Base-by-base conservation (phyloP, 2,888 invertebrate species). In the Clusia tigrina region DNA sequence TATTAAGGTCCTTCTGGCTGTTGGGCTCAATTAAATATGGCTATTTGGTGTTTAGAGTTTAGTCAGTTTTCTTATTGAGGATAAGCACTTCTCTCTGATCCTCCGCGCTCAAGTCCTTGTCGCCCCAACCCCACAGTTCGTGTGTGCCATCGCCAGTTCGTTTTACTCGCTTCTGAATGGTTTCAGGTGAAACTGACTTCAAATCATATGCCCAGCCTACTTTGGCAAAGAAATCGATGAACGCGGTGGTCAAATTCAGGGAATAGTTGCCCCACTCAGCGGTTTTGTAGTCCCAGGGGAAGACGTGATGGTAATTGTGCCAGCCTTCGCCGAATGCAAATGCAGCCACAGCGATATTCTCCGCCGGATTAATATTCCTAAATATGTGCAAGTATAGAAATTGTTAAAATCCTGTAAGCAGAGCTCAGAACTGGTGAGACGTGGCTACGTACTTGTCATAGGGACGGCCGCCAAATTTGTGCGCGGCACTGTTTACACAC, bases 401-500 rank as follows among this genome's bases (percentile, higher is more conserved):
- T 48, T 42, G 60, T 60, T 3, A 37, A 2, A 25, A 24, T 48
- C 32, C 17, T 17, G 15, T 3, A 42, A 12, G 22, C 2, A 38
- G 2, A 51, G 17, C 5, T 24, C 17, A 38, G 20, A 32, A 53
- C 46, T n/a, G 10, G 2, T 17, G 10, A 1, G 0, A 15, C 3
- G 0, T 52, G 1, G 20, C 1, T 2, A 79, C 84, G 85, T 79
- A 88, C 86, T 86, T 89, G 82, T 95, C 91, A 78, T 91, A 92
- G 17, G 92, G 91, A 72, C 89, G 90, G 74, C 87, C 86, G 58
- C 92, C 92, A 86, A 89, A 91, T 75, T 91, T 88, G 85, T 95
- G 95, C 1, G 95, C 95, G 1, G 92, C 92, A 67, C 93, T 93
- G 85, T 96, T 96, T 38, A 95, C 94, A 64, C 93, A 86, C 95